Conservation (phyloP, 1,140 invertebrate species). For the Ectropis grisescens region DNA sequence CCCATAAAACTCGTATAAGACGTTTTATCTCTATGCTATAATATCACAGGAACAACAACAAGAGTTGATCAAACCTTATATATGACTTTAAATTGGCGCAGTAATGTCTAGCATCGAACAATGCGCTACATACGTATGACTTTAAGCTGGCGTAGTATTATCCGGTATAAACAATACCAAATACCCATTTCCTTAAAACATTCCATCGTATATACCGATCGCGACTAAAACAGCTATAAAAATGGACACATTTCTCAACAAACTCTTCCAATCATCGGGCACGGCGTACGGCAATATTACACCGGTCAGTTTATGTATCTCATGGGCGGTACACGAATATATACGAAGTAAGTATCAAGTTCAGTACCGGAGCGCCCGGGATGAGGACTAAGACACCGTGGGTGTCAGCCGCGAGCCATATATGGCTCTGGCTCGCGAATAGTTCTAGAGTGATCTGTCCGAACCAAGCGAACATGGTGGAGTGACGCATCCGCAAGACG, state of each 20-base stretch:
- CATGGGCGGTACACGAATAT: conserved; percentile 95
- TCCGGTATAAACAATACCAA: too few relatives aligned
- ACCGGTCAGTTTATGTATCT: conserved; percentile 86
- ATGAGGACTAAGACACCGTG: conserved; percentile 92
- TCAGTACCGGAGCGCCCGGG: conserved; percentile 91
- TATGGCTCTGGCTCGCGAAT: conserved; percentile 94
- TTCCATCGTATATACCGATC: conserved; percentile 92
- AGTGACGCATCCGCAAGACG: conserved; percentile 87
- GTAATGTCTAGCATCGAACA: too few relatives aligned
- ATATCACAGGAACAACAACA: too few relatives aligned
- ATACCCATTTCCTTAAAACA: conserved; percentile 85
- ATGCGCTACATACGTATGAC: too few relatives aligned
- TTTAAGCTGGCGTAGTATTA: too few relatives aligned
- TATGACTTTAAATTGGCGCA: too few relatives aligned
- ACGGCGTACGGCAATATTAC: conserved; percentile 86
- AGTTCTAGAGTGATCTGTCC: conserved; percentile 94
- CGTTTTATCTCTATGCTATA: too few relatives aligned
- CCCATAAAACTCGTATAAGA: too few relatives aligned
- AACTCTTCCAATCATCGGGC: conserved; percentile 86
- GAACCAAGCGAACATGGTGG: conserved; percentile 94
- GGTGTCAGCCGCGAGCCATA: conserved; percentile 95
- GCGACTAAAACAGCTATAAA: conserved; percentile 91
- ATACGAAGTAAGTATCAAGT: conserved; percentile 92
- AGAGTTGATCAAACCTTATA: too few relatives aligned
- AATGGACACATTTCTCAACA: conserved; percentile 87